Evolutionary conservation across 2,888 invertebrate genomes (phyloP).

Genomic region (Leptodirus hochenwartii): DNA sequence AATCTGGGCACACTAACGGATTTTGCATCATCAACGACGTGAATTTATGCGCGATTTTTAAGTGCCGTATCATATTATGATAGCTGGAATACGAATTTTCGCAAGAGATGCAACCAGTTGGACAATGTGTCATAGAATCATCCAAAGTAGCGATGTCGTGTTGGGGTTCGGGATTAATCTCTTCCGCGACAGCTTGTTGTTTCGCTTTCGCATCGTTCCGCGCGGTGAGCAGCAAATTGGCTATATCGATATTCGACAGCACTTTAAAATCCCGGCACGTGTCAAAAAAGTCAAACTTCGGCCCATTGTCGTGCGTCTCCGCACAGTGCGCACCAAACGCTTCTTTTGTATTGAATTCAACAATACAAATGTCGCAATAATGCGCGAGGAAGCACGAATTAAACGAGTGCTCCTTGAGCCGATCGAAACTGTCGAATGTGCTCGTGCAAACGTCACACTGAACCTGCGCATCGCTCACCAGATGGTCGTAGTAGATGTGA

Average conservation of each 20-base stretch:
- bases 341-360: conserved; percentile 18
- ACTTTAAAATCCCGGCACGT: conserved; percentile 3
- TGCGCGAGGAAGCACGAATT: conserved; percentile 22
- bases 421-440: conserved; percentile 19
- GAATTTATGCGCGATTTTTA: too few species aligned
- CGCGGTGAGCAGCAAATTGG: conserved; percentile 5
- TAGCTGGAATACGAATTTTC: conserved; percentile 35
- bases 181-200: neutral
- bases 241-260: conserved; percentile 5
- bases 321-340: conserved; percentile 22
- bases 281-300: conserved; percentile 18
- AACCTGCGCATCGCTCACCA: conserved; percentile 14
- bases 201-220: too few species aligned
- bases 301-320: conserved; percentile 20
- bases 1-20: too few species aligned
- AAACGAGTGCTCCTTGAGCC: conserved; percentile 22
- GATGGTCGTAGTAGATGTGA: conserved; percentile 23
- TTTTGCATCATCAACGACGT: too few species aligned
- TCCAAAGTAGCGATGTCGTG: conserved; percentile 6
- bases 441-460: conserved; percentile 16
- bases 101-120: conserved; percentile 32
- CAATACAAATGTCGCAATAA: conserved; percentile 25
- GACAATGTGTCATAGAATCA: conserved; percentile 3
- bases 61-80: conserved; percentile 37
- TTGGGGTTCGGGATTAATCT: conserved; percentile 7